phyloP scores from a whole-genome alignment of 2,113 vertebrate species.

The Hemicordylus capensis region DNA sequence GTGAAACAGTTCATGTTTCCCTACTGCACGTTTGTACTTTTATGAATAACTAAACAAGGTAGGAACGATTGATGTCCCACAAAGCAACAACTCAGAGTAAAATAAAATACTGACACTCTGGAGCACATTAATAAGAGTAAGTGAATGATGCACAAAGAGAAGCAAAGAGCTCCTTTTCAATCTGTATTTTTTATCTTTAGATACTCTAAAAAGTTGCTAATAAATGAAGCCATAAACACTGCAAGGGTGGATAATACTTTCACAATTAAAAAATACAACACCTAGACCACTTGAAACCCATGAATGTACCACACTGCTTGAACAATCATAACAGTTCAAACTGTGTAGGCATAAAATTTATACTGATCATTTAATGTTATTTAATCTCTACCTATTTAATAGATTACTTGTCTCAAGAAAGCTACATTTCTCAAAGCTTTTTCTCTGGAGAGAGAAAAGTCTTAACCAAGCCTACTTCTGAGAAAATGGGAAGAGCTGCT shows the following conservation, averaged over 20 bases:
- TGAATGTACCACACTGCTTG: neutral
- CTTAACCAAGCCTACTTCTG: neutral
- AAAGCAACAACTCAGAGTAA: neutral
- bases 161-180: neutral
- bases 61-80: neutral
- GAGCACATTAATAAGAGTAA: neutral
- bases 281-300: neutral
- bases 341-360: neutral
- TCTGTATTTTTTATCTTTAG: neutral
- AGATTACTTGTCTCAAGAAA: too few species aligned
- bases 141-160: neutral
- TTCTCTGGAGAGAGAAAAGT: neutral
- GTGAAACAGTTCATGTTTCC: neutral
- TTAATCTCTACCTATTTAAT: neutral
- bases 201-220: too few species aligned
- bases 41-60: neutral
- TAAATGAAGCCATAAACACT: neutral
- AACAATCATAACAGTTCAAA: rapidly evolving
- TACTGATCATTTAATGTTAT: neutral
- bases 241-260: neutral
- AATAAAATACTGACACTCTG: neutral
- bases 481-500: neutral
- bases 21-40: neutral
- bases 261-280: too few species aligned
- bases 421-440: too few species aligned